Evolutionary conservation across 2,797 vertebrate genomes (phyloP).

Genomic region (Morus bassanus): DNA sequence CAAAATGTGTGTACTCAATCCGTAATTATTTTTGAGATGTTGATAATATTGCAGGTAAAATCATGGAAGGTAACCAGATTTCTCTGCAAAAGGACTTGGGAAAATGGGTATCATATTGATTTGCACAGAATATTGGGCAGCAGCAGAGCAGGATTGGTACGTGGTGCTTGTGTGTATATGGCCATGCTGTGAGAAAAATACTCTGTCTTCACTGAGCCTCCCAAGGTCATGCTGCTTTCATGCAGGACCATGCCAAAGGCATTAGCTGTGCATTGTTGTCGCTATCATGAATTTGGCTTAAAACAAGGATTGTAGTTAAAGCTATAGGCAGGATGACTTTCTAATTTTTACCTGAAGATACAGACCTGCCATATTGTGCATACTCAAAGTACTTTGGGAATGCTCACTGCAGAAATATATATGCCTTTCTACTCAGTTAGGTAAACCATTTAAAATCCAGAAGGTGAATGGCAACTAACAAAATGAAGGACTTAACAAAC

Average conservation of each 20-base stretch:
- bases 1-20: neutral
- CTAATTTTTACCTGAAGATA: neutral
- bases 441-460: neutral
- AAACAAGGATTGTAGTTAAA: neutral
- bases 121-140: neutral
- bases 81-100: neutral
- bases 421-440: neutral
- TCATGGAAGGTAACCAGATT: neutral
- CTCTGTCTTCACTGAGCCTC: neutral
- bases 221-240: neutral
- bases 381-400: neutral
- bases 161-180: fast-evolving
- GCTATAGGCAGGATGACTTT: neutral
- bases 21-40: neutral
- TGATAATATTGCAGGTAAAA: neutral
- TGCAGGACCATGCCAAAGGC: neutral
- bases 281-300: neutral
- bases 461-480: neutral
- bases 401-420: neutral
- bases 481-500: neutral
- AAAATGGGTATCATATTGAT: neutral
- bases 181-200: neutral
- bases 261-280: neutral
- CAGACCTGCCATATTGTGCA: neutral
- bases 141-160: neutral